Evolutionary conservation across 2,113 vertebrate species (phyloP).

Genomic region (Scortum barcoo): DNA sequence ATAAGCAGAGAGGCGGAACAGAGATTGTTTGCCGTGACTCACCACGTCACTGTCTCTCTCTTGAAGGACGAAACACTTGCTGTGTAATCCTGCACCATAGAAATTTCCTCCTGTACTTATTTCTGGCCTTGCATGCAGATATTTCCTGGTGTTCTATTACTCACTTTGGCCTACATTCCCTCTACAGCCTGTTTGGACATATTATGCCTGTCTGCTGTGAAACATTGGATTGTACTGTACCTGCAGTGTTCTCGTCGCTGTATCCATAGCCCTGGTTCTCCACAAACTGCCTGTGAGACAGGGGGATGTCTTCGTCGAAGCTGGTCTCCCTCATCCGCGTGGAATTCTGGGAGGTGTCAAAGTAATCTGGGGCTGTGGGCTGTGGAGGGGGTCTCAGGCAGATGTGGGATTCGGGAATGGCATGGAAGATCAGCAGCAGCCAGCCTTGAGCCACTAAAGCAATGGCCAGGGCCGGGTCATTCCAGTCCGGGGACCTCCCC

Average conservation of each 20-base stretch:
- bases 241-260: constrained; percentile 92
- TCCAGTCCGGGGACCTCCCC: constrained; percentile 88
- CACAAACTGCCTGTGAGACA: constrained; percentile 94
- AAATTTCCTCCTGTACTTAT: constrained; percentile 40
- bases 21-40: constrained; percentile 55
- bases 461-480: constrained; percentile 92
- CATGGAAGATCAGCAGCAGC: constrained; percentile 94
- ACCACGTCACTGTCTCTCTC: constrained; percentile 13
- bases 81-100: constrained; percentile 24
- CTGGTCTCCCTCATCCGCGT: constrained; percentile 95
- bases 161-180: constrained; percentile 63
- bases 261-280: constrained; percentile 97
- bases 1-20: constrained; percentile 2
- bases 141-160: constrained; percentile 41
- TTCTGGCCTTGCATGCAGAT: constrained; percentile 51
- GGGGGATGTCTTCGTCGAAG: constrained; percentile 95
- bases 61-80: constrained; percentile 30
- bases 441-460: constrained; percentile 94
- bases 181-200: constrained; percentile 28
- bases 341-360: constrained; percentile 94
- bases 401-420: constrained; percentile 93
- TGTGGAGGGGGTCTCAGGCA: constrained; percentile 91
- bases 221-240: constrained; percentile 74
- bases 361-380: constrained; percentile 95
- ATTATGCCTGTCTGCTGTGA: constrained; percentile 24